Conservation (phyloP, 2,888 invertebrate species). For the Machimus rusticus region DNA sequence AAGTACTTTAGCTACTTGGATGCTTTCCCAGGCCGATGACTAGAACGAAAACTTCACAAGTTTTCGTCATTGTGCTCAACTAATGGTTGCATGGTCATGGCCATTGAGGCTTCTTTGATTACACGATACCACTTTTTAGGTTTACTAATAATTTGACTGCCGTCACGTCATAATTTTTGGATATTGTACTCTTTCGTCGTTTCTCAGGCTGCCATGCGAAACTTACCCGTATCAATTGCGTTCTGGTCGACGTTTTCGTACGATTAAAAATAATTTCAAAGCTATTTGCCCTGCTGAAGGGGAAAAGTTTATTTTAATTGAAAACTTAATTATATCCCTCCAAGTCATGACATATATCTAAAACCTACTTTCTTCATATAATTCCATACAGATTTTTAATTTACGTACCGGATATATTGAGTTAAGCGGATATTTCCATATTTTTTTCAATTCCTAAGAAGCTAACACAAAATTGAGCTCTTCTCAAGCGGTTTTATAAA, state of each 20-base stretch:
- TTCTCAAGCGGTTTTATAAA: too few species aligned
- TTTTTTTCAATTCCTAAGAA: too few species aligned
- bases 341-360: not conserved
- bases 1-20: not conserved
- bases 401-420: not conserved
- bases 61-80: not conserved
- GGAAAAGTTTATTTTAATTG: not conserved
- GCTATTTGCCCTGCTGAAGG: not conserved
- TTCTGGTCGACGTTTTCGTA: not conserved
- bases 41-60: not conserved
- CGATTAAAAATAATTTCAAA: not conserved
- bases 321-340: not conserved
- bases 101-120: not conserved
- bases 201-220: not conserved
- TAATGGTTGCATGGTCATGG: constrained; percentile 10
- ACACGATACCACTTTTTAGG: not conserved
- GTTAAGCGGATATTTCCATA: not conserved
- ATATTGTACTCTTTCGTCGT: not conserved
- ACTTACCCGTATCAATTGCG: not conserved
- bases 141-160: not conserved
- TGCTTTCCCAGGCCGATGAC: not conserved
- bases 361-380: not conserved
- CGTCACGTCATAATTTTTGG: not conserved
- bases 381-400: not conserved
- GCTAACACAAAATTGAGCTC: too few species aligned